These are phyloP conservation scores for Caenorhabditis elegans DNA, from an alignment of 1,140 invertebrate genomes.

Conservation along the genomic window DNA sequence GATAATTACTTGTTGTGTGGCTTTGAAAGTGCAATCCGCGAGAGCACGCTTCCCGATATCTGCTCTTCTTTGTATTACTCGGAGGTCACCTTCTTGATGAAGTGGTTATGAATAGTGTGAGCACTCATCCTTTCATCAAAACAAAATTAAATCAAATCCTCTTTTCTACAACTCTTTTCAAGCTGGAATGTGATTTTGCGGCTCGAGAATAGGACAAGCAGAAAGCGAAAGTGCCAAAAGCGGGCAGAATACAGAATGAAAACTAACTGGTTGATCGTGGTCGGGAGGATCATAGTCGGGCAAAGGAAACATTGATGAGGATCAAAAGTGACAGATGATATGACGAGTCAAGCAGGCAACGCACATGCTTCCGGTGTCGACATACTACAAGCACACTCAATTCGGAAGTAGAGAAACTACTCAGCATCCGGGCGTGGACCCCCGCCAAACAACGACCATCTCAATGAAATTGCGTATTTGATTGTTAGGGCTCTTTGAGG, in stretches of 20 bases:
- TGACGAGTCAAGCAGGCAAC: not conserved
- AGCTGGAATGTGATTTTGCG: no score
- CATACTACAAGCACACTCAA: constrained; percentile 9
- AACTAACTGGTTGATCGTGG: not conserved
- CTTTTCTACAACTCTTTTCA: not conserved
- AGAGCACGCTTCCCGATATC: not conserved
- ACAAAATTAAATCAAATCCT: not conserved
- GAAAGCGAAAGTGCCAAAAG: constrained; percentile 14
- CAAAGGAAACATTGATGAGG: not conserved
- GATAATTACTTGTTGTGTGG: constrained; percentile 10
- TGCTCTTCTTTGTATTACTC: not conserved
- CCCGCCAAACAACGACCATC: constrained; percentile 7
- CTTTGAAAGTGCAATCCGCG: not conserved
- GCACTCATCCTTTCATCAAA: constrained; percentile 24
- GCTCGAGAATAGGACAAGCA: no score
- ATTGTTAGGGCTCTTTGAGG: not conserved
- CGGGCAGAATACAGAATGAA: not conserved
- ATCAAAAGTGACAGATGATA: constrained; percentile 33
- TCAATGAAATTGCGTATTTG: constrained; percentile 28
- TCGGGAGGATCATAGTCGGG: no score
- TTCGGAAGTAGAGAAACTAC: constrained; percentile 27
- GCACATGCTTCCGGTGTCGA: constrained; percentile 18
- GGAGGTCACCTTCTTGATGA: constrained; percentile 31
- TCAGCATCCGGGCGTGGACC: constrained; percentile 5
- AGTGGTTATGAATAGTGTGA: constrained; percentile 11